Conservation (phyloP, 2,113 vertebrate species). For the Muntiacus reevesi region DNA sequence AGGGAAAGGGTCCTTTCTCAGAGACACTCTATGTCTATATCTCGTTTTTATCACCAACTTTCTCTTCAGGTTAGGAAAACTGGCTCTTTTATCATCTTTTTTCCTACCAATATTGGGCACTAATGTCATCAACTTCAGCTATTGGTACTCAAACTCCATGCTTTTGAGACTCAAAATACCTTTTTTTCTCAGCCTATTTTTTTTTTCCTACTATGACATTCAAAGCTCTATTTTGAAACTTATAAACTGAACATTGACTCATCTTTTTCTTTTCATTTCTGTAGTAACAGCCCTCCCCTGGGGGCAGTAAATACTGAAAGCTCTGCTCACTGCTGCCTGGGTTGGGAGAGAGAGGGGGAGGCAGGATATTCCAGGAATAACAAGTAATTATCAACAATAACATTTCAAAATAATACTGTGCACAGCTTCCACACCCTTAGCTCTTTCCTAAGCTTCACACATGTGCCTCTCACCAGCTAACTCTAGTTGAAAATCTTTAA, state of each 20-base stretch:
- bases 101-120: not conserved
- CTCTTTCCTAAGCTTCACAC: not conserved
- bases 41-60: not conserved
- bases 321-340: too few species aligned
- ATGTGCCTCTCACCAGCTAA: not conserved
- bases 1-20: not conserved
- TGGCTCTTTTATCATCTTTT: not conserved
- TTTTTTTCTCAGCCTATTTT: not conserved
- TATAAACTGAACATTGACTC: not conserved
- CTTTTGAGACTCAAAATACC: not conserved
- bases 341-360: not conserved
- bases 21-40: not conserved
- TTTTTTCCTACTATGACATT: not conserved
- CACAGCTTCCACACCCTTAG: not conserved
- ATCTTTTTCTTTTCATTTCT: conserved; percentile 11
- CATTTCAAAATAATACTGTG: conserved; percentile 7
- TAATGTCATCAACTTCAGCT: not conserved
- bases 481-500: not conserved
- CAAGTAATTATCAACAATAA: not conserved
- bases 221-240: conserved; percentile 7
- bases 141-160: not conserved
- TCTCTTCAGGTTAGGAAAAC: not conserved
- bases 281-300: not conserved
- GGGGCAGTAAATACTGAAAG: not conserved
- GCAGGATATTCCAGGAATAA: not conserved